Base-by-base conservation (phyloP, 2,888 invertebrate genomes). In the Agelastica alni region DNA sequence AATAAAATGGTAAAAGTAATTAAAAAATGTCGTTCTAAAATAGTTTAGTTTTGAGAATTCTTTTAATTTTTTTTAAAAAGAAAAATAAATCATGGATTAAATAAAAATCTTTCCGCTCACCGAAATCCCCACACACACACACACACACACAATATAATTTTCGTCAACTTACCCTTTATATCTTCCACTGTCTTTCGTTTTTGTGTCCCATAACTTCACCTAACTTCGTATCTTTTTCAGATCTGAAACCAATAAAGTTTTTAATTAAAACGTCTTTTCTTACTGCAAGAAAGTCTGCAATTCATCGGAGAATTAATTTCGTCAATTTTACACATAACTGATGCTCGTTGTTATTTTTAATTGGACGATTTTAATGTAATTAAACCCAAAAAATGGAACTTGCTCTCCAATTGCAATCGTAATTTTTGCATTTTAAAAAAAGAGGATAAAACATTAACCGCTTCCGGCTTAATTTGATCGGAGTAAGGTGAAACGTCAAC, bases 191-290 rank as follows among this genome's bases (percentile, higher is more conserved):
- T 39, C 37, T 10, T 12, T 20, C 18, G n/a, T 39, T 39, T 39
- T 20, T 39, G 37, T 39, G 18, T 10, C 20, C 20, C 37, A 12
- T 39, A 39, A 26, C 26, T 26, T 26, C 26, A 26, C 26, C 7
- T 26, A 39, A 39, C 18, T 39, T 6, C 20, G 37, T 39, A 20
- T 39, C 20, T 43, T 30, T 43, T 43, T 20, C 10, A 14, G 16
- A 13, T 16, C 42, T 43, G 28, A 28, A 43, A 43, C 42, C 42
- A 43, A 43, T 43, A 43, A 43, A 43, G 17, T 30, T 30, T 34
- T 43, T 43, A 43, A 43, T 43, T 31, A 43, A 43, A 43, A 16
- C 7, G 30, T 30, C 41, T 28, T 30, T 43, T 17, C 28, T 30
- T 43, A 3, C 10, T 10, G 10, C 7, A 2, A 43, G 17, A 13